Base-by-base conservation (phyloP, 2,888 invertebrate species). In the Linyphia triangularis region DNA sequence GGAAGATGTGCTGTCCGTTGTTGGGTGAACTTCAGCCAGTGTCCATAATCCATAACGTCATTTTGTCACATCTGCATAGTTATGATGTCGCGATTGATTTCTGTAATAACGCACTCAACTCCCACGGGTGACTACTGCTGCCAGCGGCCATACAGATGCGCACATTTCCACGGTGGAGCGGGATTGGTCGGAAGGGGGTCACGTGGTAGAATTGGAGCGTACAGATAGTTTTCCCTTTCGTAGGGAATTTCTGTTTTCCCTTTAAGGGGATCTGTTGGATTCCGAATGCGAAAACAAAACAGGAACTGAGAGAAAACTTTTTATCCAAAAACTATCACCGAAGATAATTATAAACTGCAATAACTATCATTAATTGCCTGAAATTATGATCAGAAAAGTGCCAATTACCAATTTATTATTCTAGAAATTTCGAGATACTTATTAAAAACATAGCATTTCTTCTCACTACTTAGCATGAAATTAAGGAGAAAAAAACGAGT, bases 11-110 rank as follows among this genome's bases (percentile, higher is more conserved):
- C 28, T 28, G 30, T 22, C 16, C 30, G 22, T 9, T 13, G 61
- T 28, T 40, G 1, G 0, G 63, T 0, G 13, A 9, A 13, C 33
- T 65, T 86, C 51, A 88, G 26, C 88, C 88, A 59, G 88, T 75
- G 70, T 88, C 88, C 75, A 88, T 59, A 40, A 73, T 82, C 88
- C 88, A 88, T 75, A 81, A 72, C 63, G 19, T 26, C 63, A 79
- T 65, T 67, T 67, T 51, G 22, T 37, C 72, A 33, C 67, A 79
- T 65, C 30, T 51, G 65, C 67, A 51, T n/a, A 28, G 19, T 13
- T 30, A 43, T 28, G 24, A 26, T n/a, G n/a, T n/a, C 19, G 67
- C 67, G 13, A 75, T 51, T 72, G 33, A 13, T 19, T 9, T 10
- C 28, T 30, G 24, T 22, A 59, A 69, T 70, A 37, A 19, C 57